These are phyloP conservation scores for Nyctibius grandis DNA, from an alignment of 2,797 vertebrate genomes.

Conservation along the genomic window DNA sequence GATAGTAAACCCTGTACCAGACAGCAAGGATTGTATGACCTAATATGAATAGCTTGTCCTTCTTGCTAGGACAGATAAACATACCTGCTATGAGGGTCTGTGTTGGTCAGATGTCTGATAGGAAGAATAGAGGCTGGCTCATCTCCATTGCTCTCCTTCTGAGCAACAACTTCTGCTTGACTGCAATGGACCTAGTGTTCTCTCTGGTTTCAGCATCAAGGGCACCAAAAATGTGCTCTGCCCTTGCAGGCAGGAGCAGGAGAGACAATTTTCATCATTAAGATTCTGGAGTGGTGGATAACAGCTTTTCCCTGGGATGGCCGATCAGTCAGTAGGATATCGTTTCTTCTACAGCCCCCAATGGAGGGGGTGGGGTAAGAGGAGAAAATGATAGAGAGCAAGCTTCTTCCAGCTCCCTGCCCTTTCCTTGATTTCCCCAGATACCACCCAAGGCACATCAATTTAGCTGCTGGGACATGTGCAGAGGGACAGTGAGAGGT, in stretches of 20 bases:
- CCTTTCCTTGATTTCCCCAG: background rate
- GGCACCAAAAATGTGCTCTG: background rate
- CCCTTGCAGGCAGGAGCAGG: background rate
- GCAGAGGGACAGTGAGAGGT: background rate
- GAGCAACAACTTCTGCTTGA: background rate
- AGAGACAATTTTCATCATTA: background rate
- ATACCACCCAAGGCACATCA: rapidly evolving
- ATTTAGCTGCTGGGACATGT: background rate
- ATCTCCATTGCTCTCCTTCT: background rate
- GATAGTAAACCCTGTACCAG: background rate
- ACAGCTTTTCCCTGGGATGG: background rate
- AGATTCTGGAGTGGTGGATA: background rate
- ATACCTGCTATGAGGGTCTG: background rate
- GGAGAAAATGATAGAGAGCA: background rate
- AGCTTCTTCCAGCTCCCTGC: background rate
- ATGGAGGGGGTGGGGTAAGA: background rate
- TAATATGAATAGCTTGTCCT: background rate
- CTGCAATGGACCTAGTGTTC: background rate
- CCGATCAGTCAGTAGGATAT: background rate
- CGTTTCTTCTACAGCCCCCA: background rate
- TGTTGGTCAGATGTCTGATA: background rate
- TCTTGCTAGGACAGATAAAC: background rate
- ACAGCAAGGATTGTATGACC: background rate
- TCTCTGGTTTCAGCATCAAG: background rate
- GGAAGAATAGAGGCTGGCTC: background rate